Evolutionary conservation across 2,113 vertebrate species (phyloP).

Genomic region (Chloebia gouldiae): DNA sequence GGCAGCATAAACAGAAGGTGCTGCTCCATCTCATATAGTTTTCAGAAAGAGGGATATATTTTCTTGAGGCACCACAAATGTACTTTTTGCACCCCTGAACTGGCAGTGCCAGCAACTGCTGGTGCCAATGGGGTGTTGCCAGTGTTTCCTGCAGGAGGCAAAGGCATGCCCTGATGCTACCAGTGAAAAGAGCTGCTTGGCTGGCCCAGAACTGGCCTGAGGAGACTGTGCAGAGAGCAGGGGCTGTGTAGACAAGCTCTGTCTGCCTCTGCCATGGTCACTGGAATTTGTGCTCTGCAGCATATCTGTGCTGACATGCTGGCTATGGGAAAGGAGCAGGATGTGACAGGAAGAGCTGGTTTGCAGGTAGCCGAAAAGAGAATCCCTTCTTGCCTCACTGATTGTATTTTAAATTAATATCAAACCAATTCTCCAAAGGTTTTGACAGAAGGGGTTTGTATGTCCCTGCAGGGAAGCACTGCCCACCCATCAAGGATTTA

Average conservation of each 20-base stretch:
- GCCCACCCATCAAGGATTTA: neutral
- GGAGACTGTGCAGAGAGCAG: neutral
- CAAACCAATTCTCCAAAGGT: neutral
- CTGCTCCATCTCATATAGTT: neutral
- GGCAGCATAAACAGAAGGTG: neutral
- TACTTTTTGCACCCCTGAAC: neutral
- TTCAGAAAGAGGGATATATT: neutral
- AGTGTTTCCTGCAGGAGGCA: neutral
- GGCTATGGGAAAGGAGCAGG: neutral
- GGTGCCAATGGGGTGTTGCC: neutral
- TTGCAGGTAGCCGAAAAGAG: neutral
- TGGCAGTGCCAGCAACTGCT: neutral
- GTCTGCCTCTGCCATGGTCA: neutral
- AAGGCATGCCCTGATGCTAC: neutral
- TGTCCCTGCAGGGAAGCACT: neutral
- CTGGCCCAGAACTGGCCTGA: neutral
- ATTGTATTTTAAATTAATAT: neutral
- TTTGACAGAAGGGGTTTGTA: neutral
- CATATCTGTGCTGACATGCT: neutral
- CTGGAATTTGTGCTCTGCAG: neutral
- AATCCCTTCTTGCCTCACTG: neutral
- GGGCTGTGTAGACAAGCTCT: neutral
- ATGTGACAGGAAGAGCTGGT: neutral
- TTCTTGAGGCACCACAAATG: neutral
- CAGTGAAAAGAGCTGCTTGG: neutral